Percentiles rank a stretch among this genome's conserved stretches.
phyloP scores from a whole-genome alignment of 2,888 invertebrate genomes.

The Barypeithes pellucidus region DNA sequence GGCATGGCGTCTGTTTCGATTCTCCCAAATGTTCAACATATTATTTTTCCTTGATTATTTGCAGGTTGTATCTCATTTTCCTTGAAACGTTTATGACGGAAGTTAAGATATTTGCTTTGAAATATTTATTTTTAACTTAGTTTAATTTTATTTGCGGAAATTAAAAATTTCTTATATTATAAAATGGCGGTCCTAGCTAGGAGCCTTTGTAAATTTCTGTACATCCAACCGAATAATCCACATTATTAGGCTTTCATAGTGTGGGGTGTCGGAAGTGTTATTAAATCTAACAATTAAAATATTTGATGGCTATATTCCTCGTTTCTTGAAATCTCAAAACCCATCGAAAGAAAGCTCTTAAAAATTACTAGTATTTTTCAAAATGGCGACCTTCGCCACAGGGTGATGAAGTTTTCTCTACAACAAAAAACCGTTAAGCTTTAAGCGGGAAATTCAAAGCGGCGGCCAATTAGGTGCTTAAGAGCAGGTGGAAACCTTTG shows the following conservation, averaged over 20 bases:
- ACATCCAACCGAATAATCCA: background rate
- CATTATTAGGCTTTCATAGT: background rate
- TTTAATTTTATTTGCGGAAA: background rate
- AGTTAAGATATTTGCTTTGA: background rate
- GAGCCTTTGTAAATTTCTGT: background rate
- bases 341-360: too few species aligned
- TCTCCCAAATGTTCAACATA: background rate
- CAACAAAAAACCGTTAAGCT: too few species aligned
- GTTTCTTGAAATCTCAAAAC: too few species aligned
- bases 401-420: background rate
- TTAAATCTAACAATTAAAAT: too few species aligned
- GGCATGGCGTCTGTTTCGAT: background rate
- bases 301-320: too few species aligned
- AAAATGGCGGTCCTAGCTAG: background rate
- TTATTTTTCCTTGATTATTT: background rate
- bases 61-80: background rate
- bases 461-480: too few species aligned
- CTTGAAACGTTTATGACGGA: background rate
- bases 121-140: background rate
- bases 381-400: background rate
- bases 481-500: too few species aligned
- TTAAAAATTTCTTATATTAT: background rate
- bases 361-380: background rate
- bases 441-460: too few species aligned
- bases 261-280: too few species aligned